Conservation (phyloP, 2,113 vertebrate species). For the Elgaria multicarinata region DNA sequence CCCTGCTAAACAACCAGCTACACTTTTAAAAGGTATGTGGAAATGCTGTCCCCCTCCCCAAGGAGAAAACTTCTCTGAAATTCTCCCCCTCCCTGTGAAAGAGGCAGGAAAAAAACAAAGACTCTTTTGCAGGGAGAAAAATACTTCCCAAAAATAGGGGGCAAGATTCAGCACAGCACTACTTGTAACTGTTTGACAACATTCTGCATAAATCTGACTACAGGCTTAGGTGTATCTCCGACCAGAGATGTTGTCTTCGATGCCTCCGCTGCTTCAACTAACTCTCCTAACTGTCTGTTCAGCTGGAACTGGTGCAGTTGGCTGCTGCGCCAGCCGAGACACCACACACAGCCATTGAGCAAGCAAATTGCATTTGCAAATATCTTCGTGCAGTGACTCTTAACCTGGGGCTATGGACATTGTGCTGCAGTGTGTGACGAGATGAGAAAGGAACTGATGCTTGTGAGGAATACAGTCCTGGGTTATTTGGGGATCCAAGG, state of each 20-base stretch:
- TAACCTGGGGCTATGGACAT: neutral
- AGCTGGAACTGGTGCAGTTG: neutral
- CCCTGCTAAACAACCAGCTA: too few relatives aligned
- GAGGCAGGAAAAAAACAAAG: too few relatives aligned
- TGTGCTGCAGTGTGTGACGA: neutral
- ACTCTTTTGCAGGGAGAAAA: too few relatives aligned
- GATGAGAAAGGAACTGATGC: neutral
- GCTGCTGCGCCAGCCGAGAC: neutral
- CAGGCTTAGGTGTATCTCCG: neutral
- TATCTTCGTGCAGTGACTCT: neutral
- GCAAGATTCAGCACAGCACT: too few relatives aligned
- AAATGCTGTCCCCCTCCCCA: too few relatives aligned
- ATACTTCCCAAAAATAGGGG: too few relatives aligned
- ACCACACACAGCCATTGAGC: constrained; percentile 3
- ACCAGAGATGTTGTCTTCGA: neutral
- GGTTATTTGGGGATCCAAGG: neutral
- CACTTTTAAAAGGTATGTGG: too few relatives aligned
- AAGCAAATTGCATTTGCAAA: constrained; percentile 5
- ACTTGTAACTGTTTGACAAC: neutral
- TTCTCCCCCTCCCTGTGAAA: too few relatives aligned
- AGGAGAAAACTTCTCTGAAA: too few relatives aligned
- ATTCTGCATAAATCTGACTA: neutral
- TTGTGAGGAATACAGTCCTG: neutral
- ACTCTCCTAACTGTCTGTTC: neutral
- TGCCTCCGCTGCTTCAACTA: neutral